Evolutionary conservation across 2,888 invertebrate species (phyloP).

Genomic region (Mesorhabditis spiculigera): DNA sequence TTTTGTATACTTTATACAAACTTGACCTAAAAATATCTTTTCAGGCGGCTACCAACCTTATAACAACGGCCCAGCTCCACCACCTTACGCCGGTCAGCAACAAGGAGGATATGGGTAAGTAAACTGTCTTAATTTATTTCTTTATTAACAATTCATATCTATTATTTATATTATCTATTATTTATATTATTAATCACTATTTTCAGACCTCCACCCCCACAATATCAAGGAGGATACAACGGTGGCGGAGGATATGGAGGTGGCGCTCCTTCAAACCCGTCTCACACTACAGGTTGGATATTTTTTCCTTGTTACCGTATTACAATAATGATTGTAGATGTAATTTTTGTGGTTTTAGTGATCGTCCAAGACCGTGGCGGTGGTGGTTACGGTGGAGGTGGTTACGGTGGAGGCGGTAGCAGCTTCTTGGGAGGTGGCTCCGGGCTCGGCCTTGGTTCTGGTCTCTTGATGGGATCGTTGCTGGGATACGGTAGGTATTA

Average conservation of each 20-base stretch:
- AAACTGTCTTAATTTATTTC: too few relatives aligned
- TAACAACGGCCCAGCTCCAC: slow-evolving; percentile 13
- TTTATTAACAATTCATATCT: too few relatives aligned
- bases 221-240: slow-evolving; percentile 22
- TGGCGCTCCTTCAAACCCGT: neutral
- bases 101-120: neutral
- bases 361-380: slow-evolving; percentile 6
- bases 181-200: too few relatives aligned
- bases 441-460: slow-evolving; percentile 42
- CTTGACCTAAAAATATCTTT: slow-evolving; percentile 5
- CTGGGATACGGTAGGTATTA: slow-evolving; percentile 38
- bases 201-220: slow-evolving; percentile 7
- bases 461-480: slow-evolving; percentile 45
- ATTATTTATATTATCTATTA: too few relatives aligned
- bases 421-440: slow-evolving; percentile 23
- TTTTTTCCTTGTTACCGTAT: neutral
- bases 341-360: neutral
- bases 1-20: neutral
- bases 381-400: slow-evolving; percentile 15
- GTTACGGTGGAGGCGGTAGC: slow-evolving; percentile 22
- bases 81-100: slow-evolving; percentile 14
- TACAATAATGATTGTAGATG: neutral
- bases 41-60: slow-evolving; percentile 7
- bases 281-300: slow-evolving; percentile 27
- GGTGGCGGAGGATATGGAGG: slow-evolving; percentile 18